Evolutionary conservation across 2,888 invertebrate genomes (phyloP).

Genomic region (Oscheius onirici): DNA sequence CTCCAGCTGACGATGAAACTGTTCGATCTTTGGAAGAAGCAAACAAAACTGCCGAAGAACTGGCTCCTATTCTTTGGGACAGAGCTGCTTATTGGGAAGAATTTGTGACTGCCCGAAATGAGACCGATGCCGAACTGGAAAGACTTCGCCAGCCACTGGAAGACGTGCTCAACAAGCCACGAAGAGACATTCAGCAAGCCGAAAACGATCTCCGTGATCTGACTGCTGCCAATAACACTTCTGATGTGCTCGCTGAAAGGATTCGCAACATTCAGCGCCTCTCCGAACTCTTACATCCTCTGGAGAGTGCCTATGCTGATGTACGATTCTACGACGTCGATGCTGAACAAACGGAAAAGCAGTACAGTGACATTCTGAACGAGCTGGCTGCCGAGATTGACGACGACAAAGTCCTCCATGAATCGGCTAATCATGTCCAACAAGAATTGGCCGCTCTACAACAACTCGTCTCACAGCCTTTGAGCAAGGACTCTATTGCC

Average conservation of each 20-base stretch:
- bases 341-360: constrained; percentile 53
- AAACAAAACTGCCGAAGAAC: constrained; percentile 37
- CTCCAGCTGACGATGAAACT: constrained; percentile 34
- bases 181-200: constrained; percentile 36
- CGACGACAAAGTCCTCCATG: constrained; percentile 45
- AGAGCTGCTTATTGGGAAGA: constrained; percentile 46
- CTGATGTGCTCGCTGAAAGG: constrained; percentile 39
- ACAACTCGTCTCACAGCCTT: constrained; percentile 32
- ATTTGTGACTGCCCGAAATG: constrained; percentile 54
- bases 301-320: constrained; percentile 60
- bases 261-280: constrained; percentile 49
- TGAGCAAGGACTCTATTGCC: neutral
- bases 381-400: constrained; percentile 42
- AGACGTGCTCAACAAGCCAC: constrained; percentile 35
- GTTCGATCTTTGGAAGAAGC: constrained; percentile 37
- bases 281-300: constrained; percentile 56
- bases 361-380: constrained; percentile 50
- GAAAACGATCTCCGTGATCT: constrained; percentile 36
- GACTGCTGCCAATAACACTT: constrained; percentile 33
- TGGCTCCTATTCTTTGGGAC: constrained; percentile 46
- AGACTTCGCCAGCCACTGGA: constrained; percentile 41
- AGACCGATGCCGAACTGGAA: constrained; percentile 48
- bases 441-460: constrained; percentile 41
- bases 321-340: constrained; percentile 63
- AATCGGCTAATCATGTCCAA: constrained; percentile 46